Percentiles rank a stretch among this genome's conserved stretches.
These are phyloP conservation scores for Aleiodes alternator DNA, from an alignment of 2,888 invertebrate species.

Conservation along the genomic window DNA sequence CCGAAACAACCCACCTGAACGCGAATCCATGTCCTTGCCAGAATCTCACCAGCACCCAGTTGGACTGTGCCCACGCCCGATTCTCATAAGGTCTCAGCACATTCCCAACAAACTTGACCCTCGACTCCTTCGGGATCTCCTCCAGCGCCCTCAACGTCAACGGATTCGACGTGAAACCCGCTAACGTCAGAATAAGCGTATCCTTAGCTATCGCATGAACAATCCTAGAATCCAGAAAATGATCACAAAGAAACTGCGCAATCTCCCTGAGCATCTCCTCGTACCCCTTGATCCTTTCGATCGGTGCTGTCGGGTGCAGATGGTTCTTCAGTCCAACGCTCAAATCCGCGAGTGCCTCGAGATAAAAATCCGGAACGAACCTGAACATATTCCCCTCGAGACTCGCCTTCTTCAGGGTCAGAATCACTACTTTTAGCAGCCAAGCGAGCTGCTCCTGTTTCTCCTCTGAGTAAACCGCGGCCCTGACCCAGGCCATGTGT, in stretches of 20 bases:
- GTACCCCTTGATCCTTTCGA: slow-evolving; percentile 78
- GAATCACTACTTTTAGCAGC: slow-evolving; percentile 79
- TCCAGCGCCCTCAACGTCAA: slow-evolving; percentile 85
- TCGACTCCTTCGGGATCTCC: slow-evolving; percentile 80
- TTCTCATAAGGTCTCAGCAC: slow-evolving; percentile 88
- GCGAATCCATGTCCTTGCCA: slow-evolving; percentile 92
- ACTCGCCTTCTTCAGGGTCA: slow-evolving; percentile 80
- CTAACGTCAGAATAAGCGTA: slow-evolving; percentile 85
- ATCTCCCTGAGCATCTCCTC: slow-evolving; percentile 80
- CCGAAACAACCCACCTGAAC: slow-evolving; percentile 76
- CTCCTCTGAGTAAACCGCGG: slow-evolving; percentile 81
- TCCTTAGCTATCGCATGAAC: slow-evolving; percentile 86
- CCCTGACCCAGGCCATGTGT: slow-evolving; percentile 84
- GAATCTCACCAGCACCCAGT: slow-evolving; percentile 89
- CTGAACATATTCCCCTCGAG: slow-evolving; percentile 81
- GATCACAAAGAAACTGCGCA: slow-evolving; percentile 84
- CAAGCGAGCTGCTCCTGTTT: slow-evolving; percentile 80
- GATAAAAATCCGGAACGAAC: slow-evolving; percentile 85
- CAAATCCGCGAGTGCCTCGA: slow-evolving; percentile 82
- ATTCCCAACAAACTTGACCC: slow-evolving; percentile 80
- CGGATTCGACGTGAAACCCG: slow-evolving; percentile 86
- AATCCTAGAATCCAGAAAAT: slow-evolving; percentile 86
- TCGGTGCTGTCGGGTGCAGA: slow-evolving; percentile 81
- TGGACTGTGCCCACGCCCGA: slow-evolving; percentile 89
- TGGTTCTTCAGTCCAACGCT: slow-evolving; percentile 81